Percentiles rank a stretch among this genome's conserved stretches.
These are phyloP conservation scores for Sebastes diaconus DNA, from an alignment of 2,797 vertebrate genomes.

Conservation along the genomic window DNA sequence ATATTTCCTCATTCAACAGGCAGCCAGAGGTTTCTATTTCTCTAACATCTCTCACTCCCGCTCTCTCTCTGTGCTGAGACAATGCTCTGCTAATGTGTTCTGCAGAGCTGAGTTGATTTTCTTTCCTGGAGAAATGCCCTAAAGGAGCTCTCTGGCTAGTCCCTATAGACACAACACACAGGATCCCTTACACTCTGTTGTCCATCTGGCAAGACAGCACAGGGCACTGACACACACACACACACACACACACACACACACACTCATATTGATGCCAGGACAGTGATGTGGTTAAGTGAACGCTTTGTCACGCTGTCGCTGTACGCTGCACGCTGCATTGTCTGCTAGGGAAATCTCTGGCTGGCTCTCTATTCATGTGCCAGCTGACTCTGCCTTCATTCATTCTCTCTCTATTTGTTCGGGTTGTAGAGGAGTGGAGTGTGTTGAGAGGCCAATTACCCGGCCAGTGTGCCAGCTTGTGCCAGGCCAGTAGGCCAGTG, in stretches of 20 bases:
- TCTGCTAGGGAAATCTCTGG: conserved; percentile 10
- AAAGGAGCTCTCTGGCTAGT: conserved; percentile 4
- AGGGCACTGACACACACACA: background rate
- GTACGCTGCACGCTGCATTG: conserved; percentile 14
- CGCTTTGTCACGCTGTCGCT: conserved; percentile 4
- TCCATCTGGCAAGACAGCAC: conserved; percentile 20
- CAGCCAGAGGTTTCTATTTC: conserved; percentile 30
- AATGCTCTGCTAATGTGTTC: conserved; percentile 66
- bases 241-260: background rate
- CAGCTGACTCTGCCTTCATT: conserved; percentile 22
- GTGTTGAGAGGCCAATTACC: conserved; percentile 30
- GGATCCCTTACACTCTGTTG: conserved; percentile 13
- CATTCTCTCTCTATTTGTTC: conserved; percentile 18
- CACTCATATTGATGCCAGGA: background rate
- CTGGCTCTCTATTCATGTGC: conserved; percentile 1
- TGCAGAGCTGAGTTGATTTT: conserved; percentile 52
- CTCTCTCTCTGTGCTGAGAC: conserved; percentile 40
- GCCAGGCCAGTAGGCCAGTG: conserved; percentile 18
- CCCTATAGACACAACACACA: conserved; percentile 12
- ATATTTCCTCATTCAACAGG: conserved; percentile 38
- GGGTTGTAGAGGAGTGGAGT: background rate
- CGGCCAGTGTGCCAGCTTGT: conserved; percentile 27
- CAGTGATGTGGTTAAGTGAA: background rate
- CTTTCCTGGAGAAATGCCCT: conserved; percentile 18
- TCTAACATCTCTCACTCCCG: background rate